These are phyloP conservation scores for Anticlea derivata DNA, from an alignment of 2,888 invertebrate species.

Conservation along the genomic window DNA sequence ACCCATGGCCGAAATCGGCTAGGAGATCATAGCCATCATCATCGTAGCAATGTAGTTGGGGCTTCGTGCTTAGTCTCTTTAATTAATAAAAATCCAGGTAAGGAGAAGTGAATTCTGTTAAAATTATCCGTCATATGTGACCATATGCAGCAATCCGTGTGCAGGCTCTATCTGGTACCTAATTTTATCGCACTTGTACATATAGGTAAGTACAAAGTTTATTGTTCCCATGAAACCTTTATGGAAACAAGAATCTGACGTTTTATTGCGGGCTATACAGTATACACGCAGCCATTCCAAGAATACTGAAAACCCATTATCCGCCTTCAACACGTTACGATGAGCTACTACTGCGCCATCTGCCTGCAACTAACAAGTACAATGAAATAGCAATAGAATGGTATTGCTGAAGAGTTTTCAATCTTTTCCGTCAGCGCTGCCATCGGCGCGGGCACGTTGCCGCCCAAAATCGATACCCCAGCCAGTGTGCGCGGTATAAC, in stretches of 20 bases:
- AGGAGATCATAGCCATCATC: too few species aligned
- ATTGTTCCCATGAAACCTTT: too few species aligned
- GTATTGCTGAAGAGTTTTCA: constrained; percentile 36
- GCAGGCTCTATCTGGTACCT: too few species aligned
- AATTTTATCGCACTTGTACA: too few species aligned
- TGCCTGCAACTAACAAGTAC: constrained; percentile 33
- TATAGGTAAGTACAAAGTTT: too few species aligned
- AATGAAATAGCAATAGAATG: constrained; percentile 19
- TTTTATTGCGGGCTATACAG: constrained; percentile 42
- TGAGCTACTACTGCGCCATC: constrained; percentile 52
- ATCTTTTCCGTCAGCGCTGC: constrained; percentile 48
- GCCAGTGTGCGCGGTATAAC: constrained; percentile 69
- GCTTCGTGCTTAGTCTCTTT: too few species aligned
- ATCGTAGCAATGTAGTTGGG: too few species aligned
- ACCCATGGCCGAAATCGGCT: too few species aligned
- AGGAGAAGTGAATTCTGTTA: too few species aligned
- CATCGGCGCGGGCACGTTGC: constrained; percentile 51
- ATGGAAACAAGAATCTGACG: constrained; percentile 29
- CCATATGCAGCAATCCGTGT: too few species aligned
- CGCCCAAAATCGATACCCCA: constrained; percentile 79
- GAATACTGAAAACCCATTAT: constrained; percentile 7
- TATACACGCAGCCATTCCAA: constrained; percentile 21
- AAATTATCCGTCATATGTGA: too few species aligned
- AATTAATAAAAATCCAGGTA: too few species aligned
- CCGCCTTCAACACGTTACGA: constrained; percentile 7